phyloP scores from a whole-genome alignment of 2,797 vertebrate species.

The Clamator glandarius region DNA sequence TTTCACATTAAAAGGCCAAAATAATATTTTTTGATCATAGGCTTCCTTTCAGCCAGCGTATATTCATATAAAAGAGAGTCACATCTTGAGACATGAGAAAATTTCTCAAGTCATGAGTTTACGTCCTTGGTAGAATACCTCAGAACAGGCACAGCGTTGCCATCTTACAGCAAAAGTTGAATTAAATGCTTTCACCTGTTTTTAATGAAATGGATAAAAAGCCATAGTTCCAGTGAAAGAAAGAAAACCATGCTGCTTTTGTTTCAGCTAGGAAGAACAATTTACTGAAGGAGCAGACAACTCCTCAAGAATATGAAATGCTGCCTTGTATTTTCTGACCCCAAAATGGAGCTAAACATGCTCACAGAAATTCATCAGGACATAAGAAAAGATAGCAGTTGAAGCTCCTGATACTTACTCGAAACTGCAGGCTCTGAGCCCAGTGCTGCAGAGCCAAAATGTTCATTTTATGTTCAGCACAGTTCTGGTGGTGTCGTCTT shows the following conservation, averaged over 20 bases:
- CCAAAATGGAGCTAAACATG: background rate
- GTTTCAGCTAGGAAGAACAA: background rate
- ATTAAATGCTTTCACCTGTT: background rate
- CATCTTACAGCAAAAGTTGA: background rate
- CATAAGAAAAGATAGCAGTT: background rate
- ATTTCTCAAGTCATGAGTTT: background rate
- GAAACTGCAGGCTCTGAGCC: slow-evolving; percentile 73
- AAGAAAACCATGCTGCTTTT: background rate
- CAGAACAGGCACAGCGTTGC: background rate
- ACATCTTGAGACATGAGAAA: background rate
- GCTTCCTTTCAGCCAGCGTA: background rate
- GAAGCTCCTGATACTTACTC: slow-evolving; percentile 73
- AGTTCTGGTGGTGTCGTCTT: background rate
- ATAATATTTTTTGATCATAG: background rate
- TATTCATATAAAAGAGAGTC: background rate
- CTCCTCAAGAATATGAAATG: background rate
- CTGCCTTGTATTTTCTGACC: background rate
- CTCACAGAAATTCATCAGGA: background rate
- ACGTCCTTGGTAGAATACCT: background rate
- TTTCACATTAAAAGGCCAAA: background rate
- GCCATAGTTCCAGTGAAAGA: background rate
- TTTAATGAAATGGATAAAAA: background rate
- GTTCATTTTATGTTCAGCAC: slow-evolving; percentile 41
- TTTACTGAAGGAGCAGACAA: background rate
- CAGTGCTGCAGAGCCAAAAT: slow-evolving; percentile 73